Percentiles rank a stretch among this genome's conserved stretches.
Evolutionary conservation across 2,888 invertebrate genomes (phyloP).

Genomic region (Mycalesis mineus): DNA sequence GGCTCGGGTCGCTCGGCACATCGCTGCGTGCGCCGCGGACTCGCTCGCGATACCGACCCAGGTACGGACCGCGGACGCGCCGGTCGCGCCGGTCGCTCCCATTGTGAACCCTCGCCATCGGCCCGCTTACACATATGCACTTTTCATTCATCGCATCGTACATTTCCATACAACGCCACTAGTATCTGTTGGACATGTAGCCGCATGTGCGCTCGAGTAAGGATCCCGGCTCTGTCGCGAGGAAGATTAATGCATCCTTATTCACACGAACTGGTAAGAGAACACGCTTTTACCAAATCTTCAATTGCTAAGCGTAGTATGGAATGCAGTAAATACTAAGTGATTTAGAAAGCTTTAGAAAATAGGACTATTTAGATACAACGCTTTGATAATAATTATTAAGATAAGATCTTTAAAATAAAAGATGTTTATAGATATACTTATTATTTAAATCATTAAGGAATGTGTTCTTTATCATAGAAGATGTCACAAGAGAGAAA

Average conservation of each 20-base stretch:
- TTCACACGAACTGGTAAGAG: constrained; percentile 33
- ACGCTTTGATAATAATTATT: too few relatives aligned
- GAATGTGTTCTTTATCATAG: constrained; percentile 55
- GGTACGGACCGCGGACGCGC: constrained; percentile 45
- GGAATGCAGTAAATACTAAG: not conserved
- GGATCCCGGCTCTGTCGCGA: constrained; percentile 17
- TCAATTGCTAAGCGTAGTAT: not conserved
- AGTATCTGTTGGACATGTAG: constrained; percentile 13
- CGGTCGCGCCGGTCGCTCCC: constrained; percentile 31
- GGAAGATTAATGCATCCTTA: constrained; percentile 23
- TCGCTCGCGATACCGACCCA: constrained; percentile 55
- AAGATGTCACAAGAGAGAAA: constrained; percentile 65
- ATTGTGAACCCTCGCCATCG: constrained; percentile 32
- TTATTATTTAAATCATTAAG: constrained; percentile 7
- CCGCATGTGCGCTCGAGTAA: constrained; percentile 16
- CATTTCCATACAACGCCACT: constrained; percentile 22
- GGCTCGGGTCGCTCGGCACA: constrained; percentile 58
- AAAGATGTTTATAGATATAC: not conserved
- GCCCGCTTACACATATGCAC: constrained; percentile 47
- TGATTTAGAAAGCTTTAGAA: not conserved
- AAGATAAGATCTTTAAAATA: too few relatives aligned
- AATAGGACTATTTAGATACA: not conserved
- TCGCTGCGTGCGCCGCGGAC: constrained; percentile 50
- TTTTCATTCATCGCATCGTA: constrained; percentile 56
- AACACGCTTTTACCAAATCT: constrained; percentile 2